Percentiles rank a stretch among this genome's conserved stretches.
These are phyloP conservation scores for Agriopis leucophaearia DNA, from an alignment of 2,888 invertebrate species.

Conservation along the genomic window DNA sequence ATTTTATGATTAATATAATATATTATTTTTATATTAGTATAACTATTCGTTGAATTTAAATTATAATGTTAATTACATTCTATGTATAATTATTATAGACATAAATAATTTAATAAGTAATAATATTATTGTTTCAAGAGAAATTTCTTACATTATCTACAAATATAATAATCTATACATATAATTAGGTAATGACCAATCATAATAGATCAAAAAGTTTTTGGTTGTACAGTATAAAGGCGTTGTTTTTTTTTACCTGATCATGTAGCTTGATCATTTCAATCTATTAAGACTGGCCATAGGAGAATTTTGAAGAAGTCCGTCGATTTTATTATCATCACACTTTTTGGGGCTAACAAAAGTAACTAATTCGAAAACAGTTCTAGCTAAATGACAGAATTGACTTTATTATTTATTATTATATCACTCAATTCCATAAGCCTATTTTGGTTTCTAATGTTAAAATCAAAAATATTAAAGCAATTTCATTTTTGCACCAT, in stretches of 20 bases:
- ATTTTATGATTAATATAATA: conserved; percentile 13
- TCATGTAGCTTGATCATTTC: too few relatives aligned
- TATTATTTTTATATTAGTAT: conserved; percentile 7
- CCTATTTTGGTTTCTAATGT: conserved; percentile 17
- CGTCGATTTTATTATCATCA: conserved; percentile 29
- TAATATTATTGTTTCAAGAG: conserved; percentile 40
- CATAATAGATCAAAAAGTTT: background rate
- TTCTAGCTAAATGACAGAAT: conserved; percentile 43
- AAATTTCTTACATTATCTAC: conserved; percentile 30
- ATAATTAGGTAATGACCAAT: conserved; percentile 14
- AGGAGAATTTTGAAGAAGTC: conserved; percentile 21
- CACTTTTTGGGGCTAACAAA: conserved; percentile 22
- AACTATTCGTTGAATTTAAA: conserved; percentile 43
- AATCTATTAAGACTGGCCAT: too few relatives aligned
- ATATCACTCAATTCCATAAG: conserved; percentile 38
- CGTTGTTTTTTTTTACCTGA: too few relatives aligned
- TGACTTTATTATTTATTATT: conserved; percentile 43
- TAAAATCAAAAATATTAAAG: conserved; percentile 6
- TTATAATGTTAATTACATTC: conserved; percentile 8
- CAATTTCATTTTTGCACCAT: conserved; percentile 11
- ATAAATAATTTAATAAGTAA: conserved; percentile 28
- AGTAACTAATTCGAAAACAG: conserved; percentile 26
- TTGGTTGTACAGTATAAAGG: background rate
- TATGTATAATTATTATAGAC: conserved; percentile 14
- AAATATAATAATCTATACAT: conserved; percentile 25